Evolutionary conservation across 92 coral and sea anemone species (phyloP).

Genomic region (Montipora capitata): DNA sequence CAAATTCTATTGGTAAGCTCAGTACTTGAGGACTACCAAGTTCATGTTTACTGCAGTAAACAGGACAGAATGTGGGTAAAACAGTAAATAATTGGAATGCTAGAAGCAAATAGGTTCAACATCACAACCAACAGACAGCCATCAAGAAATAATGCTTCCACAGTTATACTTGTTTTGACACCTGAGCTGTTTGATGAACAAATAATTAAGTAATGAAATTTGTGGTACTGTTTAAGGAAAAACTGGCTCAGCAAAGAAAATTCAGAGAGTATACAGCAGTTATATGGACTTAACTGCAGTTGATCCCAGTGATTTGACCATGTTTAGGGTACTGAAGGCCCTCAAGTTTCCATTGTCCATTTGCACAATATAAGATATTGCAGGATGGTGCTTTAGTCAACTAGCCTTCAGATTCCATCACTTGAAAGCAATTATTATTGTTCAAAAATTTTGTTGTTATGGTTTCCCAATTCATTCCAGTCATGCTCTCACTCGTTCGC

Average conservation of each 20-base stretch:
- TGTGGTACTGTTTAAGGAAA: conserved; percentile 24
- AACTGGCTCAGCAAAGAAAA: conserved; percentile 35
- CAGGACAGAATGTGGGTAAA: conserved; percentile 77
- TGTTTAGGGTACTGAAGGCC: not conserved
- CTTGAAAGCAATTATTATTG: too few species aligned
- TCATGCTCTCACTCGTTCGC: too few species aligned
- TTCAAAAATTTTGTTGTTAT: too few species aligned
- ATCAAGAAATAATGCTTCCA: conserved; percentile 48
- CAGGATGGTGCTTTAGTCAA: not conserved
- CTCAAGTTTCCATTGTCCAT: conserved; percentile 75
- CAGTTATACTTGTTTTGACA: conserved; percentile 75
- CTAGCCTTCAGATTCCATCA: too few species aligned
- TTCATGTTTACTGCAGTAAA: conserved; percentile 84
- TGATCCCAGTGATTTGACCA: not conserved
- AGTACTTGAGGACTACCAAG: conserved; percentile 81
- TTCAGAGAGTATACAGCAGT: conserved; percentile 30
- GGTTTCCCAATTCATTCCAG: too few species aligned
- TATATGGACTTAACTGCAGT: not conserved
- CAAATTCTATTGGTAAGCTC: too few species aligned
- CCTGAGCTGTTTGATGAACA: conserved; percentile 62
- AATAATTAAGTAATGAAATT: conserved; percentile 6
- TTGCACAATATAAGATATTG: conserved; percentile 43
- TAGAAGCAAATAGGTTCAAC: conserved; percentile 77
- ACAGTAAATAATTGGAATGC: conserved; percentile 80
- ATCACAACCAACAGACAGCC: conserved; percentile 70